A percentile compares a stretch with the other conserved stretches of the same genome.
Evolutionary conservation across 2,888 invertebrate species (phyloP).

Genomic region (Monochamus alternatus): DNA sequence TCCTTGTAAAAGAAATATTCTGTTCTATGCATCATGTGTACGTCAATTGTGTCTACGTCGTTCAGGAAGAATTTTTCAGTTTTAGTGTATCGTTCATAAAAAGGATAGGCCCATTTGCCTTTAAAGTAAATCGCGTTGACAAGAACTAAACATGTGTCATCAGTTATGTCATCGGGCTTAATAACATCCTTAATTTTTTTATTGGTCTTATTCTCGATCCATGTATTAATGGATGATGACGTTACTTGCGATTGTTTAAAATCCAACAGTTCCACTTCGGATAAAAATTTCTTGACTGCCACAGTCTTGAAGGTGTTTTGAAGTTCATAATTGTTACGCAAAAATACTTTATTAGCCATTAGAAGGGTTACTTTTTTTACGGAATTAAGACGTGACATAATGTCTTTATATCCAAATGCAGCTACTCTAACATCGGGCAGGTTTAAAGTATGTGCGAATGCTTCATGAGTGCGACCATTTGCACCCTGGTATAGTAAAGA

Average conservation of each 20-base stretch:
- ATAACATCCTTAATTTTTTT: too few species aligned
- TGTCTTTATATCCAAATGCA: conserved; percentile 54
- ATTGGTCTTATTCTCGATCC: too few species aligned
- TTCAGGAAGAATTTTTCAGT: too few species aligned
- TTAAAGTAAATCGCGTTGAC: too few species aligned
- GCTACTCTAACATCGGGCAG: conserved; percentile 42
- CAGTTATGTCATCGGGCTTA: too few species aligned
- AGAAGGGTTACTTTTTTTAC: conserved; percentile 74
- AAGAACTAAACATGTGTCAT: too few species aligned
- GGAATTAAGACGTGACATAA: conserved; percentile 61
- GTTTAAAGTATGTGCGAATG: conserved; percentile 59
- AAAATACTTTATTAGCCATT: conserved; percentile 67
- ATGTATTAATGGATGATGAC: too few species aligned
- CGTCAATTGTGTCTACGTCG: conserved; percentile 71
- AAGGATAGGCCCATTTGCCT: conserved; percentile 78
- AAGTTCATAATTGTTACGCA: conserved; percentile 73
- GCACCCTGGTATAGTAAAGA: too few species aligned
- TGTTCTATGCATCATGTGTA: conserved; percentile 83
- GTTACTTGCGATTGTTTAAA: conserved; percentile 63
- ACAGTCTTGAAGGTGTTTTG: conserved; percentile 74
- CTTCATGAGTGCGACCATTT: conserved; percentile 39
- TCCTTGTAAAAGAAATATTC: conserved; percentile 72
- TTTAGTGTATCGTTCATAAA: conserved; percentile 74
- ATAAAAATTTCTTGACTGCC: conserved; percentile 76
- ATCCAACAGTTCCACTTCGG: conserved; percentile 64